These are phyloP conservation scores for Aphelocoma coerulescens DNA, from an alignment of 2,113 vertebrate species.

Conservation along the genomic window DNA sequence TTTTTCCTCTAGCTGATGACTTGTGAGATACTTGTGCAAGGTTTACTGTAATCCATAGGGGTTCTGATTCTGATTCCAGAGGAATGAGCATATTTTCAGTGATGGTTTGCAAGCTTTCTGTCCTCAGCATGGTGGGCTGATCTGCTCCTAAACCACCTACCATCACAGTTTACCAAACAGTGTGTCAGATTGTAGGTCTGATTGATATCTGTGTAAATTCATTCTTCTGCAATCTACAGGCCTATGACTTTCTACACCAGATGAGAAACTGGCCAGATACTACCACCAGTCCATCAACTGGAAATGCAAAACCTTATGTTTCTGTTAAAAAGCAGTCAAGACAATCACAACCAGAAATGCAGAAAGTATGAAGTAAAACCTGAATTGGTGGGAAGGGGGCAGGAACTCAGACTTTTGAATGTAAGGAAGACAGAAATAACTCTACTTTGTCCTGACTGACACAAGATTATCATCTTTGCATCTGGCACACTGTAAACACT, in stretches of 20 bases:
- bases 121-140: background rate
- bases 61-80: background rate
- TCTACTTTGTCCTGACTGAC: background rate
- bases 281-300: background rate
- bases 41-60: background rate
- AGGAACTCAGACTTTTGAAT: background rate
- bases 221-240: background rate
- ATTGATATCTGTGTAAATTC: background rate
- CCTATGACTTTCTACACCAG: background rate
- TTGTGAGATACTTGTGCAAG: background rate
- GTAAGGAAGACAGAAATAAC: background rate
- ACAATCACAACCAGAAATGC: background rate
- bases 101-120: background rate
- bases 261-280: background rate
- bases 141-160: background rate
- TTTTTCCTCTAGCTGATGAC: background rate
- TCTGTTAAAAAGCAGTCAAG: background rate
- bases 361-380: slow-evolving; percentile 48
- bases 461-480: slow-evolving; percentile 20
- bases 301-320: background rate
- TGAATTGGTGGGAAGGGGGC: background rate
- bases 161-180: background rate
- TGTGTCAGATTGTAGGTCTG: background rate
- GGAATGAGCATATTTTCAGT: background rate
- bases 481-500: slow-evolving; percentile 22